A percentile compares a stretch with the other conserved stretches of the same genome.
phyloP scores from a whole-genome alignment of 2,113 vertebrate genomes.

The Forbesichthys agassizii region DNA sequence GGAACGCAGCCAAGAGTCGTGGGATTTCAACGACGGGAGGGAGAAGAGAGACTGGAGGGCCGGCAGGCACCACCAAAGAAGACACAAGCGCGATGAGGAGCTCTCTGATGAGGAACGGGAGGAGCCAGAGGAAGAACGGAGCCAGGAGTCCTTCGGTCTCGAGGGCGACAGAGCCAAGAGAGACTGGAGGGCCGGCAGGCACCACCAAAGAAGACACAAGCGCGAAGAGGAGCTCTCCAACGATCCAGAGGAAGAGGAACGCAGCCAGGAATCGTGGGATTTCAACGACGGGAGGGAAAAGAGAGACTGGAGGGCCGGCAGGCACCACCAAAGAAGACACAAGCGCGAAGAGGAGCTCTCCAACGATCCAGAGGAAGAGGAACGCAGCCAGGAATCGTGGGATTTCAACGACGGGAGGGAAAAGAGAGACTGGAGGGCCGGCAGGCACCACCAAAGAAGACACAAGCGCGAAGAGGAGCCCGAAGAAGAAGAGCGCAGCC shows the following conservation, averaged over 20 bases:
- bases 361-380: no score
- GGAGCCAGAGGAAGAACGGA: constrained; percentile 52
- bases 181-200: no score
- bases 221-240: no score
- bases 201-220: no score
- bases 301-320: constrained; percentile 47
- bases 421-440: constrained; percentile 47
- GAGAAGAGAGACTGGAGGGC: constrained; percentile 52
- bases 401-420: no score
- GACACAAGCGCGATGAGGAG: constrained; percentile 42
- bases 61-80: constrained; percentile 38
- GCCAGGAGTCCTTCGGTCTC: constrained; percentile 63
- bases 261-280: no score
- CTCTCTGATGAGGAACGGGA: constrained; percentile 11
- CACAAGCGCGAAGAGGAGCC: constrained; percentile 50
- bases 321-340: constrained; percentile 46
- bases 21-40: constrained; percentile 41
- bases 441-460: constrained; percentile 48
- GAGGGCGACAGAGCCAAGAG: constrained; percentile 39
- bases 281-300: no score
- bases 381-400: no score
- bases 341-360: constrained; percentile 53
- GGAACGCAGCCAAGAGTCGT: constrained; percentile 60
- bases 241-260: no score
- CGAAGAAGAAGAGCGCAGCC: constrained; percentile 56